Evolutionary conservation across 2,797 vertebrate genomes (phyloP).

Genomic region (Sciurus carolinensis): DNA sequence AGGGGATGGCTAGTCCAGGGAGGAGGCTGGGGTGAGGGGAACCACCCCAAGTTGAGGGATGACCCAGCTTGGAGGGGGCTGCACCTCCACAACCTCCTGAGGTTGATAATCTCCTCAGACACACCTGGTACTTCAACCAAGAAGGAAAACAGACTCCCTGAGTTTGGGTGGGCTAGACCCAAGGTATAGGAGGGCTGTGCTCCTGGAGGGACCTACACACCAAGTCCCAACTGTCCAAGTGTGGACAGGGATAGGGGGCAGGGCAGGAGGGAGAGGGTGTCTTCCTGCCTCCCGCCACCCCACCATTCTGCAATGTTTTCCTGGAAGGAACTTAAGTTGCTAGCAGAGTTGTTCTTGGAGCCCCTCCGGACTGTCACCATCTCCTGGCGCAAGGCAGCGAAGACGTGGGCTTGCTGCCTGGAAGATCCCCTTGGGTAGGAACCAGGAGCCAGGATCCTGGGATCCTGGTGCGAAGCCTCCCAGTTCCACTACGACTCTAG

Average conservation of each 20-base stretch:
- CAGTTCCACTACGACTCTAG: neutral
- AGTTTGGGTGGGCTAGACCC: neutral
- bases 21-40: neutral
- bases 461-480: conserved; percentile 58
- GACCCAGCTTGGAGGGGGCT: neutral
- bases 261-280: neutral
- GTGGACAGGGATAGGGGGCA: neutral
- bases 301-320: conserved; percentile 19
- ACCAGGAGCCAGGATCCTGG: conserved; percentile 31
- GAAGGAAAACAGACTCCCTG: neutral
- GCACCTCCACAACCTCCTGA: neutral
- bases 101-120: neutral
- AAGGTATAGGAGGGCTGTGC: neutral
- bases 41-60: neutral
- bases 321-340: conserved; percentile 52
- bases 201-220: neutral
- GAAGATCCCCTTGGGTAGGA: conserved; percentile 17
- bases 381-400: conserved; percentile 4
- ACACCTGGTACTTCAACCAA: conserved; percentile 12
- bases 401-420: conserved; percentile 6
- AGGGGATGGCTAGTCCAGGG: neutral
- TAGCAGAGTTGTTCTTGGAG: conserved; percentile 33
- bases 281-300: neutral
- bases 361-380: neutral
- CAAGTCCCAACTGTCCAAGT: conserved; percentile 12